Evolutionary conservation across 2,797 vertebrate genomes (phyloP).

Genomic region (Trematomus bernacchii): DNA sequence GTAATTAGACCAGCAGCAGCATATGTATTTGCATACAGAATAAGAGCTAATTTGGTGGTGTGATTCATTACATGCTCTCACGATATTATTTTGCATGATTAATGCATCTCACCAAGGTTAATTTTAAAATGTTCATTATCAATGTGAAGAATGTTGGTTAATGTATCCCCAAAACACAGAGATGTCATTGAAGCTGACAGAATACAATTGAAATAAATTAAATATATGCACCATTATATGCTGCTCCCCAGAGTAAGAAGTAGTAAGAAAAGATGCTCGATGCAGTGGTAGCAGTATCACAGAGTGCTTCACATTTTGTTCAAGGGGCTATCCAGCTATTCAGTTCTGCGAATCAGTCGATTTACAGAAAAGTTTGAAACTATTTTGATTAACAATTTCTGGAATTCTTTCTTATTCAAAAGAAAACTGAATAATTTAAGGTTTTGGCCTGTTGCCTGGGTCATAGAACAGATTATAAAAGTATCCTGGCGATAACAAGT

Average conservation of each 20-base stretch:
- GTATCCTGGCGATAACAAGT: neutral
- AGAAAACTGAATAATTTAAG: neutral
- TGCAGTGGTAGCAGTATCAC: neutral
- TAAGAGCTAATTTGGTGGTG: constrained; percentile 78
- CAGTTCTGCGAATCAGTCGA: neutral
- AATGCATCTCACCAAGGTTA: constrained; percentile 72
- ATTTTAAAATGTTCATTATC: constrained; percentile 73
- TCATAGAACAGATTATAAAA: neutral
- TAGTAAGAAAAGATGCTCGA: neutral
- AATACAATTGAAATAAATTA: constrained; percentile 50
- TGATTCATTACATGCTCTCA: constrained; percentile 76
- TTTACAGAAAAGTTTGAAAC: neutral
- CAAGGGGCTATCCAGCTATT: neutral
- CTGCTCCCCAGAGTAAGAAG: constrained; percentile 10
- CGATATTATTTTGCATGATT: constrained; percentile 68
- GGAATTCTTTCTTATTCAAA: neutral
- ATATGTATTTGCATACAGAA: constrained; percentile 80
- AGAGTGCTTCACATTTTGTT: neutral
- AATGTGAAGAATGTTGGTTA: constrained; percentile 54
- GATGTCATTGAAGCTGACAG: constrained; percentile 61
- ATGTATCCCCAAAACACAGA: constrained; percentile 62
- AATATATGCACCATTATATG: constrained; percentile 20
- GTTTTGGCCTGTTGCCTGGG: neutral
- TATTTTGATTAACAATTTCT: neutral
- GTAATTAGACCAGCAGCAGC: constrained; percentile 77